Conservation (phyloP, 2,888 invertebrate species). For the Blomia tropicalis region DNA sequence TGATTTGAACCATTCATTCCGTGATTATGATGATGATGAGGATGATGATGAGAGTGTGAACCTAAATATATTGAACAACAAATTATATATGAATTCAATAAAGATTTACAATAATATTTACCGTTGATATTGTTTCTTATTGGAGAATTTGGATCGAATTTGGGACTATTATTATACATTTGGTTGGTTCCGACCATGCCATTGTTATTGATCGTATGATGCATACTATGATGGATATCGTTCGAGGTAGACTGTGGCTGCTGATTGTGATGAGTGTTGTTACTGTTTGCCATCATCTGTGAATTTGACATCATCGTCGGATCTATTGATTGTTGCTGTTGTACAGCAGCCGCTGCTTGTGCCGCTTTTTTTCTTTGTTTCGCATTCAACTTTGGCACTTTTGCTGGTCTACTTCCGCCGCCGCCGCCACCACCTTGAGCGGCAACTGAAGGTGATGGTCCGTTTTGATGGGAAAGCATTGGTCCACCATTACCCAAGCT, state of each 20-base stretch:
- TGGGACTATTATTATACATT: no score
- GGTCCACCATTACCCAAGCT: constrained; percentile 1
- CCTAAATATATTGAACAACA: neutral
- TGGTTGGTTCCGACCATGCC: no score
- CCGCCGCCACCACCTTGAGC: neutral
- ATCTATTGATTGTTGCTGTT: neutral
- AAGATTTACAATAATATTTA: neutral
- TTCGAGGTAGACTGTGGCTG: constrained; percentile 1
- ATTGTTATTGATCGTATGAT: neutral
- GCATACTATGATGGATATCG: neutral
- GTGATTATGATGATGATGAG: neutral
- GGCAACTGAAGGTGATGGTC: neutral
- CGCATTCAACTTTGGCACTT: neutral
- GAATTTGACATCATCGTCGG: neutral
- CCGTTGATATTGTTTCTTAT: neutral
- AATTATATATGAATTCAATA: neutral
- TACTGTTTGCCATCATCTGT: neutral
- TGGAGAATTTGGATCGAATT: neutral
- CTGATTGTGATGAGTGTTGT: neutral
- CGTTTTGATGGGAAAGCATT: no score
- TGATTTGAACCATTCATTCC: neutral
- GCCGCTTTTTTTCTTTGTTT: neutral
- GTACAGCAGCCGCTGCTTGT: neutral
- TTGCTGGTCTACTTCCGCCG: neutral
- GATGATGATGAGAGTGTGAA: neutral